Conservation (phyloP, 2,797 vertebrate genomes). For the Erithacus rubecula region DNA sequence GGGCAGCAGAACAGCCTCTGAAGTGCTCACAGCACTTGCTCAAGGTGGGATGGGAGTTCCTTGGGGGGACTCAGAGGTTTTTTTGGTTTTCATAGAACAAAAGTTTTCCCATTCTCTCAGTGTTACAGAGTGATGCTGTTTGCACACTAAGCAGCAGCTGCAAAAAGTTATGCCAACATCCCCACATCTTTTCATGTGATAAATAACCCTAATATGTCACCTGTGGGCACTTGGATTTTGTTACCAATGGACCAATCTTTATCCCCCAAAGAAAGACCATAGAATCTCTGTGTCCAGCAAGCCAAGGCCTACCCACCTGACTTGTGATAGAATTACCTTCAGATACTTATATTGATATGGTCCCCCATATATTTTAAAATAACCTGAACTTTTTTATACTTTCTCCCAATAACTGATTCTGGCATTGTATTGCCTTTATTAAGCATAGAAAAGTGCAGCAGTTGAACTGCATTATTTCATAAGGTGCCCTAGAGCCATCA, state of each 20-base stretch:
- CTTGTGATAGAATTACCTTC: not conserved
- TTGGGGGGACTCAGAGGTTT: not conserved
- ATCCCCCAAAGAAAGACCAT: not conserved
- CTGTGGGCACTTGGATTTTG: not conserved
- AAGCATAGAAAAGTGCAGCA: not conserved
- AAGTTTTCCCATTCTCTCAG: not conserved
- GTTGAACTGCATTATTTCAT: not conserved
- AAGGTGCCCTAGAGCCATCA: not conserved
- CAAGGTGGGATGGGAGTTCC: too few relatives aligned
- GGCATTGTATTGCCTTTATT: not conserved
- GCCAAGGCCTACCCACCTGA: fast-evolving
- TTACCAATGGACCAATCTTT: not conserved
- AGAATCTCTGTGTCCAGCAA: not conserved
- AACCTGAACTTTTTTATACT: not conserved
- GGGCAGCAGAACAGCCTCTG: too few relatives aligned
- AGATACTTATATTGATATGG: not conserved
- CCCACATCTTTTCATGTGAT: not conserved
- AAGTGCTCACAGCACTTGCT: too few relatives aligned
- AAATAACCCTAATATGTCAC: not conserved
- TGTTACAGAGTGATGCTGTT: fast-evolving
- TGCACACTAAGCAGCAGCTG: not conserved
- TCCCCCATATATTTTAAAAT: not conserved
- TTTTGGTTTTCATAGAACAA: not conserved
- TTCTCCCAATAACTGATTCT: not conserved
- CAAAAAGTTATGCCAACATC: not conserved